Evolutionary conservation across 2,797 vertebrate species (phyloP).

Genomic region (Coilia nasus): DNA sequence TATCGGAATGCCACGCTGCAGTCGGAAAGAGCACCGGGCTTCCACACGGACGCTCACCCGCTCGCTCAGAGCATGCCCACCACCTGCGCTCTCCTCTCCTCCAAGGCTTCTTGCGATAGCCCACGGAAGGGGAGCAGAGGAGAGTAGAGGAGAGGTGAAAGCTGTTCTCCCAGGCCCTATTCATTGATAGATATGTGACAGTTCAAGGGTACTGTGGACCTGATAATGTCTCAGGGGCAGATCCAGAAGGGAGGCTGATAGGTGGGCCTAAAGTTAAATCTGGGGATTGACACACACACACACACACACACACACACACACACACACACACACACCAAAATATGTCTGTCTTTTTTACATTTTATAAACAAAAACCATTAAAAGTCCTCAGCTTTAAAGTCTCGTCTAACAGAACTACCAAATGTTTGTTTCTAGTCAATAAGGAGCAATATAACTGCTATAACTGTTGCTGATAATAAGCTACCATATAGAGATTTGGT

Average conservation of each 20-base stretch:
- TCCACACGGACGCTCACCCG: slow-evolving; percentile 27
- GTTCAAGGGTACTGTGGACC: background rate
- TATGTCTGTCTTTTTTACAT: no score
- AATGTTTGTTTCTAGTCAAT: no score
- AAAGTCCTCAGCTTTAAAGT: no score
- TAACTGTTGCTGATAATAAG: background rate
- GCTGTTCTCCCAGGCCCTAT: background rate
- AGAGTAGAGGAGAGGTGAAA: background rate
- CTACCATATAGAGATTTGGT: background rate
- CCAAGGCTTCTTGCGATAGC: background rate
- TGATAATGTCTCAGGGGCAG: background rate
- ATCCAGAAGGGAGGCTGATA: no score
- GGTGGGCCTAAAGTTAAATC: no score
- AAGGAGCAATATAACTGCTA: no score
- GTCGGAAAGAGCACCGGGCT: slow-evolving; percentile 69
- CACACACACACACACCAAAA: no score
- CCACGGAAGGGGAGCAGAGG: no score
- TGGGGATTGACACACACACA: no score
- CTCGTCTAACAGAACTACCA: no score
- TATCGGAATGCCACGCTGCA: slow-evolving; percentile 69
- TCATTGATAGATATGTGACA: background rate
- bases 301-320: no score
- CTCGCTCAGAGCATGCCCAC: background rate
- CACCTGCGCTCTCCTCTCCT: background rate
- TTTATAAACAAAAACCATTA: no score